Evolutionary conservation across 2,888 invertebrate species (phyloP).

Genomic region (Notodonta ziczac): DNA sequence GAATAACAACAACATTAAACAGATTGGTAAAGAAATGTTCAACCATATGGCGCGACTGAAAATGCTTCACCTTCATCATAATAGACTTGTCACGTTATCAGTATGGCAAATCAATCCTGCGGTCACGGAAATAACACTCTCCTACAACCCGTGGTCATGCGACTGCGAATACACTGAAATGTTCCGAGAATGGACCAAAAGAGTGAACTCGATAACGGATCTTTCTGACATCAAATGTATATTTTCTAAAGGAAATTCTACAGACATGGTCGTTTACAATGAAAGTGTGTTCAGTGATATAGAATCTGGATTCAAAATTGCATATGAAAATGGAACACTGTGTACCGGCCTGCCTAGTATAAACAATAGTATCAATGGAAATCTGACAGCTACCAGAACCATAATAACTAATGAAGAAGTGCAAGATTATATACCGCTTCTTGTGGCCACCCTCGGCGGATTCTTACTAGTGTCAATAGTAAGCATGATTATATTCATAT

Average conservation of each 20-base stretch:
- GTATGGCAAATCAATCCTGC: conserved; percentile 89
- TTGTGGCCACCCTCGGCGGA: conserved; percentile 88
- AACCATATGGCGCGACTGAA: conserved; percentile 86
- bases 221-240: conserved; percentile 87
- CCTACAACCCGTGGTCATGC: conserved; percentile 92
- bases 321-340: conserved; percentile 85
- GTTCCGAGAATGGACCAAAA: conserved; percentile 90
- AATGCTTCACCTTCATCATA: conserved; percentile 88
- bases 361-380: conserved; percentile 88
- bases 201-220: conserved; percentile 88
- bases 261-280: conserved; percentile 83
- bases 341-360: conserved; percentile 88
- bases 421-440: conserved; percentile 90
- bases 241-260: conserved; percentile 83
- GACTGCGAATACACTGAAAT: conserved; percentile 91
- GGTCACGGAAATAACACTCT: conserved; percentile 87
- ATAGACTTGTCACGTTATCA: conserved; percentile 87
- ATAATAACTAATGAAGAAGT: conserved; percentile 89
- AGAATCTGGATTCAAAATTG: conserved; percentile 85
- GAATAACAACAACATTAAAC: conserved; percentile 89
- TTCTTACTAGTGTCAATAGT: conserved; percentile 88
- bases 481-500: conserved; percentile 89
- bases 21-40: conserved; percentile 90
- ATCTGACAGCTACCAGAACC: conserved; percentile 88
- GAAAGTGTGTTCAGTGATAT: conserved; percentile 84